Base-by-base conservation (phyloP, 2,113 vertebrate genomes). In the Erpornis zantholeuca region DNA sequence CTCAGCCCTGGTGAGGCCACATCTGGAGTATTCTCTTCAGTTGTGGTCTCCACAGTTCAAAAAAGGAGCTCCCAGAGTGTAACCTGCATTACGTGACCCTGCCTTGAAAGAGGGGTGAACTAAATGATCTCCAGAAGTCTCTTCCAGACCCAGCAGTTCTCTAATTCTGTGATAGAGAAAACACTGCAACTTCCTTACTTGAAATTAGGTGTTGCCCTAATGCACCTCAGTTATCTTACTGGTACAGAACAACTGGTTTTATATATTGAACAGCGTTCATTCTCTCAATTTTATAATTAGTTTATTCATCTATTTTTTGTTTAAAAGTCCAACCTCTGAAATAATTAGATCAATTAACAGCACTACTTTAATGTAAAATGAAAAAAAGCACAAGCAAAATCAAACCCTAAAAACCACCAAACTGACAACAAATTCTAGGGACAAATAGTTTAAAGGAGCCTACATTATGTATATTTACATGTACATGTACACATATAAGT, bases 81-180 rank as follows among this genome's bases (percentile, higher is more conserved):
- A n/a, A 29, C 6, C 16, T 49, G 15, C 38, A 27, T 27, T 44
- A 28, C 0, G 0, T 21, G 24, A 47, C 40, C 16, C 13, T 54
- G 17, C 17, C 40, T 49, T 49, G 35, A 29, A 40, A 35, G 13
- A 4, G 16, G 12, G 16, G 5, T 70, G 40, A 7, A 29, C 29
- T 17, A 21, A 6, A 27, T 21, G 13, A 49, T 40, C 13, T 56
- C 25, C 29, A 63, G 40, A 54, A 38, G 15, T 18, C 56, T 11
- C 14, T 49, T 49, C 11, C 29, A 71, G 31, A 9, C 25, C 25
- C 31, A 63, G 35, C 15, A 15, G 6, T 35, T 64, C 42, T 31
- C 17, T 35, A 28, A 47, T 40, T 56, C 28, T n/a, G 12, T 75
- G 42, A 36, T 5, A 66, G 23, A 70, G 16, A 70, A 80, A 76